phyloP scores from a whole-genome alignment of 2,113 vertebrate species.

The Ceyx cyanopectus region DNA sequence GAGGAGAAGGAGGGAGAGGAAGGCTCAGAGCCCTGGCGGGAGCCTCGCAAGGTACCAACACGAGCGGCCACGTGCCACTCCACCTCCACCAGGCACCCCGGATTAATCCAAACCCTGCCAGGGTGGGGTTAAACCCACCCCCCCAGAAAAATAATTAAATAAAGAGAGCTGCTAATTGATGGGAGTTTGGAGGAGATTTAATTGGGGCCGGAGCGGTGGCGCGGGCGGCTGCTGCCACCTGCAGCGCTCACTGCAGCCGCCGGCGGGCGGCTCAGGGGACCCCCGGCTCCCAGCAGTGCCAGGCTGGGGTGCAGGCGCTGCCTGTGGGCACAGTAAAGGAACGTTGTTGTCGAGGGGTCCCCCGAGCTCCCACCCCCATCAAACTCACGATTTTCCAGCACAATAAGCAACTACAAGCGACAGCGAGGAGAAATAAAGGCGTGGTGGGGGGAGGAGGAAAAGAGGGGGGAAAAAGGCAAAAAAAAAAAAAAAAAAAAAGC shows the following conservation, averaged over 20 bases:
- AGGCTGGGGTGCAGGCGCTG: rapidly evolving
- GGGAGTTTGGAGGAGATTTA: conserved; percentile 34
- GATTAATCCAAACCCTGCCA: neutral
- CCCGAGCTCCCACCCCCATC: neutral
- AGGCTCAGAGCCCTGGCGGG: neutral
- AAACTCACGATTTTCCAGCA: neutral
- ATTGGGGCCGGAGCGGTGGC: conserved; percentile 10
- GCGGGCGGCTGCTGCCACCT: conserved; percentile 65
- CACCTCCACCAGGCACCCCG: rapidly evolving
- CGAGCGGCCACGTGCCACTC: neutral
- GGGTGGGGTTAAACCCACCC: no score
- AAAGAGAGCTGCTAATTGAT: neutral
- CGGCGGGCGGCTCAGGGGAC: neutral
- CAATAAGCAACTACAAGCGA: neutral
- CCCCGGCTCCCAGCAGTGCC: rapidly evolving
- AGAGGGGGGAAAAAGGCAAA: no score
- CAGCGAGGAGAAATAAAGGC: neutral
- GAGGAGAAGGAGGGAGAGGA: neutral
- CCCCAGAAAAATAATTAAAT: neutral
- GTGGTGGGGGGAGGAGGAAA: no score
- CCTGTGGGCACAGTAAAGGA: neutral
- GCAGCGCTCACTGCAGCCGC: conserved; percentile 4
- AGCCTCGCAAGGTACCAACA: neutral
- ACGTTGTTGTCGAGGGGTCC: neutral
- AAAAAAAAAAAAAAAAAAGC: neutral